Conservation (phyloP, 2,888 invertebrate genomes). For the Galeruca laticollis region DNA sequence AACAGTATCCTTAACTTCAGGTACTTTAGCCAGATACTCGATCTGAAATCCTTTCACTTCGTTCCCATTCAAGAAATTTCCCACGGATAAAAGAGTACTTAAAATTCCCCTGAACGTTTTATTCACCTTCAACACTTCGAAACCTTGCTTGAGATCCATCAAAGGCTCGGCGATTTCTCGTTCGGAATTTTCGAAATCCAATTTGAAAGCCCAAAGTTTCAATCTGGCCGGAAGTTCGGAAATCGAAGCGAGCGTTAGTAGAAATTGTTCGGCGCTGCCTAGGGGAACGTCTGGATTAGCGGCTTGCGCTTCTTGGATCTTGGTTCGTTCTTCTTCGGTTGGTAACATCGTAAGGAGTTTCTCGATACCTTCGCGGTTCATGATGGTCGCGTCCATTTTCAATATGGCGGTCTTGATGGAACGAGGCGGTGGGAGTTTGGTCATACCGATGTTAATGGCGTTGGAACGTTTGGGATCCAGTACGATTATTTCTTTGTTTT, state of each 20-base stretch:
- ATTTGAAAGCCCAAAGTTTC: conserved; percentile 97
- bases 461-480: conserved; percentile 97
- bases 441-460: conserved; percentile 99
- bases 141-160: conserved; percentile 98
- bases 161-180: conserved; percentile 98
- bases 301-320: conserved; percentile 95
- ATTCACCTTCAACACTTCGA: conserved; percentile 90
- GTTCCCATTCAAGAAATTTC: conserved; percentile 95
- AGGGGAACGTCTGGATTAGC: conserved; percentile 90
- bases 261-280: conserved; percentile 98
- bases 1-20: conserved; percentile 98
- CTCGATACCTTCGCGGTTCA: conserved; percentile 98
- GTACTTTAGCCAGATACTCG: conserved; percentile 96
- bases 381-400: conserved; percentile 99
- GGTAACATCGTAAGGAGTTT: conserved; percentile 98
- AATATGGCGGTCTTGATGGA: conserved; percentile 99
- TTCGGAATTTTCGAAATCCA: conserved; percentile 98
- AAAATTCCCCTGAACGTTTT: conserved; percentile 96
- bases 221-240: conserved; percentile 93
- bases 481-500: conserved; percentile 93
- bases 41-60: conserved; percentile 96
- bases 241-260: conserved; percentile 95
- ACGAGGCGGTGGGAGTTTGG: conserved; percentile 96
- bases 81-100: conserved; percentile 92
- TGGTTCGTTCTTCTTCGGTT: conserved; percentile 92